Evolutionary conservation across 2,113 vertebrate genomes (phyloP), one percentile per base, ranked within the genome.

Genomic region (Thalassarche chlororhynchos): DNA sequence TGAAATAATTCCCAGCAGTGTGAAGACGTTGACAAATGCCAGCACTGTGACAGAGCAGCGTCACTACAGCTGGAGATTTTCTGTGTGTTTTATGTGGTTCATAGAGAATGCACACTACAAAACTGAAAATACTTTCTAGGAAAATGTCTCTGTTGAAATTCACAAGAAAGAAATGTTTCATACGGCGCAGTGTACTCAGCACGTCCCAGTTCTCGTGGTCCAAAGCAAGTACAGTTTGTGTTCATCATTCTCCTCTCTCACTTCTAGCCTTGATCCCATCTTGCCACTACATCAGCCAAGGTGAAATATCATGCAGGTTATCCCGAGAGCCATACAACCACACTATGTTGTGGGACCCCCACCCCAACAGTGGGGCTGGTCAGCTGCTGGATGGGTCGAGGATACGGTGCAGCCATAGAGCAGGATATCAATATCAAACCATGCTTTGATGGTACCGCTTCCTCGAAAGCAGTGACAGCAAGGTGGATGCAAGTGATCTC

Each of bases 401-500:
- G 42, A 14, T 6, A 5, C 0, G 0, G n/a, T 36, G 65, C 29
- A 91, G 49, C 19, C 23, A 1, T 2, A 25, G 4, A 55, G 28
- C 24, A 80, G 52, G 34, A 47, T n/a, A 29, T 46, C 0, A 8
- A 5, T 51, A 58, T 16, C 55, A 61, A 62, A 55, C 14, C 1
- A 0, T n/a, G 51, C 4, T 46, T 4, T 1, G 15, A 20, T 9
- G 42, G 28, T 42, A 78, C 5, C 4, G 0, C 21, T 65, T 58
- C 49, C 36, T 26, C n/a, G 7, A 58, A 58, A 49, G 26, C 46
- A 42, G 6, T 3, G 54, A 25, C 60, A 87, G 34, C 12, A 61
- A 83, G 20, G 31, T 52, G 62, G 46, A 9, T 58, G 23, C 19
- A 72, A 31, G 12, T 5, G 19, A 40, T 52, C 32, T 19, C 49